phyloP scores from a whole-genome alignment of 2,888 invertebrate species.

The Leucophora obtusa region DNA sequence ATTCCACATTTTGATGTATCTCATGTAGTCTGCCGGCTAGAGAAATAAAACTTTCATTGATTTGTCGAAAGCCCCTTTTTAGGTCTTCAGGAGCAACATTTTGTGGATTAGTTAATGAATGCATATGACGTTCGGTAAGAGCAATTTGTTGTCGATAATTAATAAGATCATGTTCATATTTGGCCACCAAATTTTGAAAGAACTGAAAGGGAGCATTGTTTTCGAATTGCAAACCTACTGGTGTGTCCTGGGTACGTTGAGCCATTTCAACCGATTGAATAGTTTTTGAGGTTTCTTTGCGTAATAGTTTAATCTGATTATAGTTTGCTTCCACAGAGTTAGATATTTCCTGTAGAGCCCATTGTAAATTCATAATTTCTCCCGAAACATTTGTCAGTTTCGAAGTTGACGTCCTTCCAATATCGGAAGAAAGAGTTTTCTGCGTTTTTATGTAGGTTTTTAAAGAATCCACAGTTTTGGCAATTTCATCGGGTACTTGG shows the following conservation, averaged over 20 bases:
- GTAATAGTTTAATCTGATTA: conserved; percentile 79
- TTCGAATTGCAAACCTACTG: conserved; percentile 87
- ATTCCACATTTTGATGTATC: conserved; percentile 86
- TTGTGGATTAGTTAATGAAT: conserved; percentile 82
- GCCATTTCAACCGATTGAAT: conserved; percentile 88
- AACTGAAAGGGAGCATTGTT: conserved; percentile 86
- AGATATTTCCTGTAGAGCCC: conserved; percentile 75
- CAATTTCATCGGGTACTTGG: conserved; percentile 86
- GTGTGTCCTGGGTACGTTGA: conserved; percentile 87
- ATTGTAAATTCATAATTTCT: conserved; percentile 74
- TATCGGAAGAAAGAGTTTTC: conserved; percentile 89
- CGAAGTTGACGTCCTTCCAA: conserved; percentile 83
- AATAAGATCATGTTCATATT: conserved; percentile 86
- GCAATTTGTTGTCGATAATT: conserved; percentile 85
- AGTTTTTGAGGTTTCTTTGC: conserved; percentile 85
- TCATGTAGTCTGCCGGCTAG: conserved; percentile 92
- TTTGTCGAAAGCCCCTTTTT: conserved; percentile 86
- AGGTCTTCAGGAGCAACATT: conserved; percentile 87
- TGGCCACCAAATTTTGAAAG: conserved; percentile 84
- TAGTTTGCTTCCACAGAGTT: conserved; percentile 76
- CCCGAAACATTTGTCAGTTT: conserved; percentile 75
- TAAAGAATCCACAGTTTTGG: conserved; percentile 87
- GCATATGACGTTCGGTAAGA: conserved; percentile 85
- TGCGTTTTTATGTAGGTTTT: conserved; percentile 92
- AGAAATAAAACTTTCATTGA: conserved; percentile 92